Conservation (phyloP, 2,113 vertebrate species). For the Cyanoderma ruficeps region DNA sequence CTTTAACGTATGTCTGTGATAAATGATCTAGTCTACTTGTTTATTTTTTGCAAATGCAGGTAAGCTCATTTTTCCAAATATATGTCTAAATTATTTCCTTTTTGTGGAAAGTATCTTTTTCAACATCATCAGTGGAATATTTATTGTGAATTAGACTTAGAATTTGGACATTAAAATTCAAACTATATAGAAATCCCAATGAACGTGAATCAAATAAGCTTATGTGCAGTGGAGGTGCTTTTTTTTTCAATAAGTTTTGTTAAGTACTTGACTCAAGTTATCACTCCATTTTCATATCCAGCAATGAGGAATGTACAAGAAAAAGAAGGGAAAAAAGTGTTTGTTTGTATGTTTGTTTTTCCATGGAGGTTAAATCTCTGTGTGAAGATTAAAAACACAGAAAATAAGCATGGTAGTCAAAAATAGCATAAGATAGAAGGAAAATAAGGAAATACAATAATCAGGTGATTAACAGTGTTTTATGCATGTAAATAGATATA, state of each 20-base stretch:
- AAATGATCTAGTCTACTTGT: background rate
- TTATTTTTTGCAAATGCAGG: background rate
- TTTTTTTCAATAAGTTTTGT: background rate
- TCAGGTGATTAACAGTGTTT: background rate
- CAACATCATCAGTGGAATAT: background rate
- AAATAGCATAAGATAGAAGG: background rate
- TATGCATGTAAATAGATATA: background rate
- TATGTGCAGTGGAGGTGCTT: rapidly evolving
- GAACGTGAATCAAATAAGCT: background rate
- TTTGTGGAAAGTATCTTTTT: background rate
- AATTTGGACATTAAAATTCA: background rate
- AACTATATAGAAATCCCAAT: background rate
- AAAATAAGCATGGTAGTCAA: background rate
- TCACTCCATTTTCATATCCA: background rate
- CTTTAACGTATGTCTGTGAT: background rate
- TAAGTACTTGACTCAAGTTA: background rate
- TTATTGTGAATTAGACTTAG: background rate
- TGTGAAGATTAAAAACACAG: background rate
- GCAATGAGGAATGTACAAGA: background rate
- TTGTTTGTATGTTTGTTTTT: background rate
- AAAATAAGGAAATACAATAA: background rate
- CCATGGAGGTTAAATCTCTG: background rate
- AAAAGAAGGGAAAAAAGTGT: background rate
- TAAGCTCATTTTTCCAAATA: background rate
- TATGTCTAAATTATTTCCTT: background rate